Base-by-base conservation (phyloP, 2,113 vertebrate species). In the Mirza zaza region DNA sequence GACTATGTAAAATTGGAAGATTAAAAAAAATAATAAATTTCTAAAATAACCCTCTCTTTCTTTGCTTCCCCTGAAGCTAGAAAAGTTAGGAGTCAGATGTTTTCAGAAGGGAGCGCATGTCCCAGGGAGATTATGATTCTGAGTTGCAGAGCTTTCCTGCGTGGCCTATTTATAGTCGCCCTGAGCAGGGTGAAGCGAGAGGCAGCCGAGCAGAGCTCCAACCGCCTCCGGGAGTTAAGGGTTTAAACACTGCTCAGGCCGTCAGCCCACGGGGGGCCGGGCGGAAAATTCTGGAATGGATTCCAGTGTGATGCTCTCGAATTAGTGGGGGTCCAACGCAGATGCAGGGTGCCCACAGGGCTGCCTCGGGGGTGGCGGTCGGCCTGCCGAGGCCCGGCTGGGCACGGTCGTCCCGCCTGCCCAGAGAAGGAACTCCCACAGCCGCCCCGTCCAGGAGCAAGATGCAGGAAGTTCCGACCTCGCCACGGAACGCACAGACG, bases 31-130 rank as follows among this genome's bases (percentile, higher is more conserved):
- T 45, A n/a, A n/a, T n/a, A 77, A 55, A 48, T 67, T 42, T 70
- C 45, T 80, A 80, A 96, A 97, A 95, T 90, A 93, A 76, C 50
- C 13, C 0, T 63, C 42, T 61, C 57, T 70, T 89, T 91, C 90
- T 94, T 63, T 86, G 71, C 90, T 34, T 97, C 29, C 59, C 39
- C 87, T 29, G 81, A 93, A 96, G 57, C 29, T 93, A 97, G 93
- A 95, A 94, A 90, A 63, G 0, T 52, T 89, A 70, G 59, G 87
- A 90, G 50, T 81, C 95, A 95, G 79, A 92, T 96, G n/a, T 61
- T 61, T 15, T 90, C 71, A 90, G 57, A 87, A 97, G 75, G 90
- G 32, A 92, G 87, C n/a, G 50, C 15, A 42, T 48, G 39, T 92
- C n/a, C 68, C 70, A 71, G 73, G 17, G 20, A 87, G 86, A 21